These are phyloP conservation scores for Poeciliopsis gracilis DNA, from an alignment of 2,797 vertebrate genomes.

Conservation along the genomic window DNA sequence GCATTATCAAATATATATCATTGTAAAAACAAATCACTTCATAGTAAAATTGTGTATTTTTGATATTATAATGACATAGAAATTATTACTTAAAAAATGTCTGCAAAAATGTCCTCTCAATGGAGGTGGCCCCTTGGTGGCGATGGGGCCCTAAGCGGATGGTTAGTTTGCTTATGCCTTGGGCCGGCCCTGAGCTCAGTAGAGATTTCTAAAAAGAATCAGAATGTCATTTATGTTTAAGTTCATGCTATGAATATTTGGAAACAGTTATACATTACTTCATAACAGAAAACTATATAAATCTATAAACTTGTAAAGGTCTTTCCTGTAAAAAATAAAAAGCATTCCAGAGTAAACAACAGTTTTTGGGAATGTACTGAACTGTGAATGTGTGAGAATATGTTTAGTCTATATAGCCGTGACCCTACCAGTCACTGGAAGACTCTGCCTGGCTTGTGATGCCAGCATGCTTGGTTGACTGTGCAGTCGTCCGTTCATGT, in stretches of 20 bases:
- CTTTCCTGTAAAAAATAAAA: slow-evolving; percentile 11
- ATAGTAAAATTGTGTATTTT: no score
- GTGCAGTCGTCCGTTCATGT: slow-evolving; percentile 64
- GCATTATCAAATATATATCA: no score
- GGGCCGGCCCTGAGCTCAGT: background rate
- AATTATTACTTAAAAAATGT: no score
- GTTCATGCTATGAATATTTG: slow-evolving; percentile 2
- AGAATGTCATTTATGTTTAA: slow-evolving; percentile 1
- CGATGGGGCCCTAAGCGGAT: no score
- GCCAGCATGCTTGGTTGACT: slow-evolving; percentile 69
- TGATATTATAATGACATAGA: no score
- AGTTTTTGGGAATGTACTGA: slow-evolving; percentile 7
- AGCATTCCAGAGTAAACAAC: background rate
- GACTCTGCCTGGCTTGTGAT: slow-evolving; percentile 50
- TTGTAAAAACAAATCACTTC: no score
- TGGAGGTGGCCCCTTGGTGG: no score
- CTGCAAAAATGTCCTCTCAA: no score
- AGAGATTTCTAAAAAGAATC: background rate
- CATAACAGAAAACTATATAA: background rate
- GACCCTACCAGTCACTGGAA: slow-evolving; percentile 51
- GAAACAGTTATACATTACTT: background rate
- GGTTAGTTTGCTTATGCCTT: no score
- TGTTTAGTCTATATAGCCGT: slow-evolving; percentile 40
- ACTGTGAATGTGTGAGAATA: slow-evolving; percentile 31
- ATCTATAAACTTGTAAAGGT: background rate